Conservation (phyloP, 2,797 vertebrate species). For the Bucorvus abyssinicus region DNA sequence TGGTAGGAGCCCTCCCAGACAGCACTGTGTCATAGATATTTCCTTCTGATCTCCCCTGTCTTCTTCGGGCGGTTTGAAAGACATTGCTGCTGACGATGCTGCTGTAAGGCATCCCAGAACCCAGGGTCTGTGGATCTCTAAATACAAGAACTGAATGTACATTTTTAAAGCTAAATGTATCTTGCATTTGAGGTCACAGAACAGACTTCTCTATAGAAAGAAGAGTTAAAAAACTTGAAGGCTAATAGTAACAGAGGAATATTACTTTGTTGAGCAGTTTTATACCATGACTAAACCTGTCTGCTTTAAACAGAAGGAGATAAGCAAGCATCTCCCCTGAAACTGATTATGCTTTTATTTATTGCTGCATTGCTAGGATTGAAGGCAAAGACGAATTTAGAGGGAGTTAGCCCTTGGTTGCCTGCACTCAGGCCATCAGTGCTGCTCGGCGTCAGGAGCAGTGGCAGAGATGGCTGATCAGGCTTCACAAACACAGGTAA, state of each 20-base stretch:
- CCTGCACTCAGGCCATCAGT: background rate
- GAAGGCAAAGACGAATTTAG: background rate
- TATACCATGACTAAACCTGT: background rate
- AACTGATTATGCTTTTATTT: background rate
- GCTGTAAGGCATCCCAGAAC: background rate
- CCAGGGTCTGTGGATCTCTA: background rate
- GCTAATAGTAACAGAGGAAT: background rate
- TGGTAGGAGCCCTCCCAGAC: background rate
- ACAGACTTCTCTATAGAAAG: background rate
- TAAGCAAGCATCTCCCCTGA: background rate
- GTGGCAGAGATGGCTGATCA: rapidly evolving
- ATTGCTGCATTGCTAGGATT: background rate
- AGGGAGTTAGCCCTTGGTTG: background rate
- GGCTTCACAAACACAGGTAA: background rate
- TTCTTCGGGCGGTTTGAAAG: background rate
- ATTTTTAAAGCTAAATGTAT: background rate
- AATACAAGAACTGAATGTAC: background rate
- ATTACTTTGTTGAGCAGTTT: background rate
- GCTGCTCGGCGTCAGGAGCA: rapidly evolving
- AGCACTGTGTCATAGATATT: background rate
- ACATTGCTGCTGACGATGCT: background rate
- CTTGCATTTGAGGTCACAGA: background rate
- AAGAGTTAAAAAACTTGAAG: background rate
- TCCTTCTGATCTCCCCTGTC: background rate
- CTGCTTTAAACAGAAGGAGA: background rate